Conservation (phyloP, 1,140 invertebrate genomes). For the Nylanderia fulva region DNA sequence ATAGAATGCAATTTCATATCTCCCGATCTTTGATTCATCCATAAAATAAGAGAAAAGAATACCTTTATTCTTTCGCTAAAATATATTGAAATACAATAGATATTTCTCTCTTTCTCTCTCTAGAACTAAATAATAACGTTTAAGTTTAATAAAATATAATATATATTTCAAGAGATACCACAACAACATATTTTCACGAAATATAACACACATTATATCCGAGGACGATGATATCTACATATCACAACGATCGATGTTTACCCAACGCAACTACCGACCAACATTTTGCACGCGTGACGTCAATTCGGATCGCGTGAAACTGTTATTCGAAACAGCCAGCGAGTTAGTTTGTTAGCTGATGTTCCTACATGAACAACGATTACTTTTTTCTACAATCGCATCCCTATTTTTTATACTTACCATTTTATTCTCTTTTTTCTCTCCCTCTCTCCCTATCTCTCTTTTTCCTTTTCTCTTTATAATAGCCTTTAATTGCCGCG, state of each 20-base stretch:
- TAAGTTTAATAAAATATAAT: neutral
- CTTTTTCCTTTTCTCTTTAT: neutral
- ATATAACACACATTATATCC: neutral
- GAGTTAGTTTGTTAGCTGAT: neutral
- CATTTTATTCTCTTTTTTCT: too few relatives aligned
- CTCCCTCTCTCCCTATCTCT: neutral
- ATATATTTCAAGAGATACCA: neutral
- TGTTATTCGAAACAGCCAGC: neutral
- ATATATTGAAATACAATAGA: too few relatives aligned
- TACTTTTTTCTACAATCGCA: neutral
- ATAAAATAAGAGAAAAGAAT: too few relatives aligned
- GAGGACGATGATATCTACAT: neutral
- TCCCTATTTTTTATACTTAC: too few relatives aligned
- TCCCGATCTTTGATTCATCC: too few relatives aligned
- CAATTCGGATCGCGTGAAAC: constrained; percentile 12
- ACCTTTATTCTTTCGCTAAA: too few relatives aligned
- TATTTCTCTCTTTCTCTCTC: too few relatives aligned
- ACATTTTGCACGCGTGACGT: constrained; percentile 22
- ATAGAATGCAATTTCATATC: too few relatives aligned
- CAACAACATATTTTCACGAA: neutral
- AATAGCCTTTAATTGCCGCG: neutral
- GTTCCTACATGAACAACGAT: neutral
- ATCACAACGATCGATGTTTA: constrained; percentile 24
- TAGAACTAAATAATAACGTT: neutral
- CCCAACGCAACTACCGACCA: neutral